Evolutionary conservation across 2,797 vertebrate genomes (phyloP).

Genomic region (Psittacula derbiana): DNA sequence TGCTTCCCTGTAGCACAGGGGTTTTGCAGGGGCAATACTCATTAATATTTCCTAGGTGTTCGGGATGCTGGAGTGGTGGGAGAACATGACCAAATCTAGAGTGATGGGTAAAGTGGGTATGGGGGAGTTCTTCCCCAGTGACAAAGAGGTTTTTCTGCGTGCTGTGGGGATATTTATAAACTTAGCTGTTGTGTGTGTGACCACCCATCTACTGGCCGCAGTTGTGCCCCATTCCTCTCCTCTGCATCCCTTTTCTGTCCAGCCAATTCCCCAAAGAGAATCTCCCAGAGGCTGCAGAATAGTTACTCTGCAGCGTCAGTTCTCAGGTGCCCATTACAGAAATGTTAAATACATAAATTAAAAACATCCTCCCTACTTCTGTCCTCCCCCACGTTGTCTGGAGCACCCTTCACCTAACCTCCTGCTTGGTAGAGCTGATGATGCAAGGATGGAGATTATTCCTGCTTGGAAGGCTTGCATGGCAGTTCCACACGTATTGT

Average conservation of each 20-base stretch:
- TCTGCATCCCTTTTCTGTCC: not conserved
- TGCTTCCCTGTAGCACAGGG: not conserved
- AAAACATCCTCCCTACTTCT: conserved; percentile 29
- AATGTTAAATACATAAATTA: conserved; percentile 7
- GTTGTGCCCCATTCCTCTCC: not conserved
- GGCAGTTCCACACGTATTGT: not conserved
- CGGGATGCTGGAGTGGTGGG: not conserved
- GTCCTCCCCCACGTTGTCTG: conserved; percentile 8
- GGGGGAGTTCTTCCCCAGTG: not conserved
- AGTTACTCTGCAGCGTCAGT: not conserved
- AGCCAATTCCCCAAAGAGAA: not conserved
- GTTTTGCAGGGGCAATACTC: not conserved
- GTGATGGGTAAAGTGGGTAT: not conserved
- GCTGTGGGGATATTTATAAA: not conserved
- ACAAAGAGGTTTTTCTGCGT: not conserved
- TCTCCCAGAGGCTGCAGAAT: conserved; percentile 16
- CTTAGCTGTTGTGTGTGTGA: not conserved
- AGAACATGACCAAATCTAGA: not conserved
- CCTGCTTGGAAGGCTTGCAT: not conserved
- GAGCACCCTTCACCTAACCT: conserved; percentile 16
- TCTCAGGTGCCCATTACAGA: conserved; percentile 18
- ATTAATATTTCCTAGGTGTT: not conserved
- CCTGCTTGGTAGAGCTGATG: conserved; percentile 1
- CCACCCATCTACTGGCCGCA: not conserved
- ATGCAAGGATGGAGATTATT: conserved; percentile 37